phyloP scores from a whole-genome alignment of 35 echinoderm and acorn worm species.

The Lytechinus variegatus region DNA sequence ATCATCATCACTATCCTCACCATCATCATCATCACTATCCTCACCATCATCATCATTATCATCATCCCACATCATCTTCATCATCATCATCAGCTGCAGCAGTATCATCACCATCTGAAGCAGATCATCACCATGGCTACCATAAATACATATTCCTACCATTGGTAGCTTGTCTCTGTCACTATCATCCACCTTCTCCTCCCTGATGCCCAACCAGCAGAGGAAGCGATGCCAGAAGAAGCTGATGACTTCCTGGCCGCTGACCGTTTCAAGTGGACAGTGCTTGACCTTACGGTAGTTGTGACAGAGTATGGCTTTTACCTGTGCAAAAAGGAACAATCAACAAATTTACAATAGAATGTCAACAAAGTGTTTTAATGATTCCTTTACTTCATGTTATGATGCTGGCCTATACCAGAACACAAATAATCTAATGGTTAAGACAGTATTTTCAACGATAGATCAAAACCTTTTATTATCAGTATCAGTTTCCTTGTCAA shows the following conservation, averaged over 20 bases:
- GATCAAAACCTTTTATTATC: background rate
- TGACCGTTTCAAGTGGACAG: slow-evolving; percentile 57
- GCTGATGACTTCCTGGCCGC: slow-evolving; percentile 73
- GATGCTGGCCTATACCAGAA: background rate
- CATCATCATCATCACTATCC: background rate
- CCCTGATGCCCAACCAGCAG: slow-evolving; percentile 51
- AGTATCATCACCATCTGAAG: background rate
- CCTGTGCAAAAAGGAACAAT: slow-evolving; percentile 14
- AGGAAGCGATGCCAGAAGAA: slow-evolving; percentile 93
- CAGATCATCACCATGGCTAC: background rate
- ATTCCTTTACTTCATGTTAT: background rate
- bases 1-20: background rate
- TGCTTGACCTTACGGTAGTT: slow-evolving; percentile 85
- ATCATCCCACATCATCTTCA: background rate
- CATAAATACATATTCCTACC: background rate
- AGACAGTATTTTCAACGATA: background rate
- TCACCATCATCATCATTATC: background rate
- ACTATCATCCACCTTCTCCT: slow-evolving; percentile 52
- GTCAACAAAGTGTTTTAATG: background rate
- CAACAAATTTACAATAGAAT: background rate
- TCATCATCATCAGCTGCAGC: background rate
- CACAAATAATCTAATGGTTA: background rate
- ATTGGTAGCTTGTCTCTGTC: slow-evolving; percentile 51
- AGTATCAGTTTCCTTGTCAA: no score
- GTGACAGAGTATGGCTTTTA: slow-evolving; percentile 76